Percentiles rank a stretch among this genome's conserved stretches.
Evolutionary conservation across 1,140 invertebrate species (phyloP).

Genomic region (Oryctes rhinoceros): DNA sequence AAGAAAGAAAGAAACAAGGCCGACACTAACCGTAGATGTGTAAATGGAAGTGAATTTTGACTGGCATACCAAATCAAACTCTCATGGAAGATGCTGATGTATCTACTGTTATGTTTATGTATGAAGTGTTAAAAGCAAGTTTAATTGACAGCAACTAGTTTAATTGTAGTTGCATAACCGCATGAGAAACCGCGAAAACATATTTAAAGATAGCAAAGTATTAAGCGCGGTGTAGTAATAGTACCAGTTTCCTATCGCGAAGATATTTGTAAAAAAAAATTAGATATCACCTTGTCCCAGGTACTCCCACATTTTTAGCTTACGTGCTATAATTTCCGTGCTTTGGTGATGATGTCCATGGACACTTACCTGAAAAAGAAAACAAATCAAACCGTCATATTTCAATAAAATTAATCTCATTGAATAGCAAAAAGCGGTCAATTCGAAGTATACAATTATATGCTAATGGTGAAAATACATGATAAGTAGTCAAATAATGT

Average conservation of each 20-base stretch:
- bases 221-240: too few species aligned
- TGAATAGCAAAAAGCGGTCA: too few species aligned
- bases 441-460: too few species aligned
- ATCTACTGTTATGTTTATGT: conserved; percentile 12
- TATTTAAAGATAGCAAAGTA: background rate
- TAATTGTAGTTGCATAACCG: background rate
- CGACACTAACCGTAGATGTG: background rate
- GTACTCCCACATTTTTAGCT: too few species aligned
- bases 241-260: too few species aligned
- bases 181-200: background rate
- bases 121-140: conserved; percentile 10
- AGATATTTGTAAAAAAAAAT: too few species aligned
- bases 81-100: background rate
- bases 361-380: background rate
- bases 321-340: too few species aligned
- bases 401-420: too few species aligned
- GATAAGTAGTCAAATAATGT: too few species aligned
- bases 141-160: background rate
- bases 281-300: too few species aligned
- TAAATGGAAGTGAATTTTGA: conserved; percentile 3
- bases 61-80: background rate
- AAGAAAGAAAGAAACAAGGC: background rate
- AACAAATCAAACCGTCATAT: background rate
- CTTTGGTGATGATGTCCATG: background rate
- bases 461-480: too few species aligned